Conservation (phyloP, 1,140 invertebrate genomes). For the Drosophila sechellia region DNA sequence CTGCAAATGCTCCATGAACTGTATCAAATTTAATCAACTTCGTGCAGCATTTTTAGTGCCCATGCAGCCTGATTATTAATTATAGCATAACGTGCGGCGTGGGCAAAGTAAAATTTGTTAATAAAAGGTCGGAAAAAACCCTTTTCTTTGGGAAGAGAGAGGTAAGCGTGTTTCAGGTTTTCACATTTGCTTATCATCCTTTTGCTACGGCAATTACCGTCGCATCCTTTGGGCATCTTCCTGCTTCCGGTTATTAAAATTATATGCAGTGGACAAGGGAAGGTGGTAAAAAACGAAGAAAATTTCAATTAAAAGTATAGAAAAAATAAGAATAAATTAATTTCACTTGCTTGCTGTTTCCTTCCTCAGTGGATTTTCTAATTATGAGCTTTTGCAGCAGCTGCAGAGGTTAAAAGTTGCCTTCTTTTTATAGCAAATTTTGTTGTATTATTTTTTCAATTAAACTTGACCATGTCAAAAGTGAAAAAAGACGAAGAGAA, state of each 20-base stretch:
- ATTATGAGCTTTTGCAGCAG: slow-evolving; percentile 79
- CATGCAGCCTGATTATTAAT: slow-evolving; percentile 63
- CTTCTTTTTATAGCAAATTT: slow-evolving; percentile 66
- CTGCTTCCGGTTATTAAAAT: slow-evolving; percentile 71
- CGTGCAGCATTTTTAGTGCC: slow-evolving; percentile 40
- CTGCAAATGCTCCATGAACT: slow-evolving; percentile 49
- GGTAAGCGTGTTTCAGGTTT: slow-evolving; percentile 11
- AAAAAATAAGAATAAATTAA: slow-evolving; percentile 78
- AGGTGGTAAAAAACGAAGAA: slow-evolving; percentile 32
- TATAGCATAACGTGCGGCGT: slow-evolving; percentile 77
- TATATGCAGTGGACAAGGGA: slow-evolving; percentile 52
- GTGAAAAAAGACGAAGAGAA: slow-evolving; percentile 43
- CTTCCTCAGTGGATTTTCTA: slow-evolving; percentile 51
- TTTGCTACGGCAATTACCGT: slow-evolving; percentile 70
- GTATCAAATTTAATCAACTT: slow-evolving; percentile 80
- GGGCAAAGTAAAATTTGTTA: slow-evolving; percentile 80
- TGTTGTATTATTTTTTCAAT: slow-evolving; percentile 75
- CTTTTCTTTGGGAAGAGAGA: slow-evolving; percentile 28
- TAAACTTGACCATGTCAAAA: slow-evolving; percentile 82
- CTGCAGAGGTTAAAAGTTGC: slow-evolving; percentile 71
- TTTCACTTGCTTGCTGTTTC: slow-evolving; percentile 40
- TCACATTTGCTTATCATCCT: slow-evolving; percentile 61
- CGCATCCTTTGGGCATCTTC: slow-evolving; percentile 64
- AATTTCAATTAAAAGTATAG: slow-evolving; percentile 78
- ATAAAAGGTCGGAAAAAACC: slow-evolving; percentile 71